Evolutionary conservation across 2,113 vertebrate genomes (phyloP), one percentile per base, ranked within the genome.

Genomic region (Ranitomeya variabilis): DNA sequence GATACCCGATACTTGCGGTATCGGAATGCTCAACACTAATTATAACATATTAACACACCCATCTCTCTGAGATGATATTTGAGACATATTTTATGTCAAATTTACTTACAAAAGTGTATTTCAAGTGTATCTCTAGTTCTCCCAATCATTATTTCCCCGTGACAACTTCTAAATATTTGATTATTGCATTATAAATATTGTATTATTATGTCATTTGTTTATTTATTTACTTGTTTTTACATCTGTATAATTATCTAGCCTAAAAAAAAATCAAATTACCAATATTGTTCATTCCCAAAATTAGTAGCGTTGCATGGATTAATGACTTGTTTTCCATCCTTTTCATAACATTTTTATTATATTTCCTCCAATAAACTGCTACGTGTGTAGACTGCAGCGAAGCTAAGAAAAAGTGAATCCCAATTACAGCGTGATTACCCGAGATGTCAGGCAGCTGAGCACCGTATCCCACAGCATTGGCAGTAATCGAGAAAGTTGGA

Each of bases 351-450:
- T 37, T 21, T 76, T 51, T 76, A 51, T 76, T 80, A 59, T 14
- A 54, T 83, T 51, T 69, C 4, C 62, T 69, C 81, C 7, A 26
- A 26, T 67, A 26, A 69, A 10, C 13, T 4, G 15, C 2, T 54
- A 18, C 15, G 51, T 55, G 51, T 54, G 52, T 71, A 11, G 19
- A 80, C 62, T 23, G 62, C n/a, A 69, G 26, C 11, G 31, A 52
- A 60, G 73, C 26, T 8, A 16, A 54, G 52, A 62, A 60, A 45
- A 19, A 86, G 73, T 62, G 57, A 62, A 52, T 86, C 57, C 69
- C 84, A 77, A 86, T 62, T 77, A 77, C 37, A 64, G 57, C 55
- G 55, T 86, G 59, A 86, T 86, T 86, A 62, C 37, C 71, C 15
- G 84, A 64, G 71, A 62, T 86, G 73, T 86, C 84, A 86, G 84